A percentile compares a stretch with the other conserved stretches of the same genome.
phyloP scores from a whole-genome alignment of 2,113 vertebrate genomes.

The Cephalophus harveyi region DNA sequence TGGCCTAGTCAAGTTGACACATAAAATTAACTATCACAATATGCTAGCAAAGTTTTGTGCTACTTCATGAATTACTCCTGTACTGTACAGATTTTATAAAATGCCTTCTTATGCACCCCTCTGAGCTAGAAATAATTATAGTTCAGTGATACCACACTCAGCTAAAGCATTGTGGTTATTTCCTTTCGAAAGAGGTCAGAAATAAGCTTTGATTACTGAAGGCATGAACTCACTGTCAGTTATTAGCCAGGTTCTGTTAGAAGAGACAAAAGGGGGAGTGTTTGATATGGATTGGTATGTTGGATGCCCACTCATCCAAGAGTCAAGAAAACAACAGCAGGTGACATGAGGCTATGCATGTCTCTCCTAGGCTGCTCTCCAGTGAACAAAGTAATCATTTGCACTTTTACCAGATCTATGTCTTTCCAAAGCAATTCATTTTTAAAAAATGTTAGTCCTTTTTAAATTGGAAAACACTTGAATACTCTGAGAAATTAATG shows the following conservation, averaged over 20 bases:
- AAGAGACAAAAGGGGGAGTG: not conserved
- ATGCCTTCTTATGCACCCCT: not conserved
- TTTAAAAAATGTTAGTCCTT: not conserved
- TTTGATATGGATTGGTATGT: not conserved
- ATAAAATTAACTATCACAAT: not conserved
- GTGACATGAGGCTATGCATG: accelerated
- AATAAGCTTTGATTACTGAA: constrained; percentile 16
- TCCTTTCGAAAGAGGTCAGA: constrained; percentile 2
- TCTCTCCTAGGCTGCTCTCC: not conserved
- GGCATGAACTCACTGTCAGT: not conserved
- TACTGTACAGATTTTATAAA: not conserved
- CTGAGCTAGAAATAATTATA: not conserved
- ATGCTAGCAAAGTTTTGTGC: not conserved
- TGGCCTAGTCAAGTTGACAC: not conserved
- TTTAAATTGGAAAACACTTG: not conserved
- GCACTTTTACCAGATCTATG: not conserved
- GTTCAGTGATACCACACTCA: not conserved
- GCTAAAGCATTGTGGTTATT: not conserved
- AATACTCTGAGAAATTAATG: constrained; percentile 14
- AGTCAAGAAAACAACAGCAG: not conserved
- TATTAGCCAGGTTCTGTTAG: not conserved
- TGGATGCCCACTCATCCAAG: too few relatives aligned
- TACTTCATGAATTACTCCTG: not conserved
- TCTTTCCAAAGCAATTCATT: not conserved
- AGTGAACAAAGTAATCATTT: not conserved